Evolutionary conservation across 2,113 vertebrate genomes (phyloP).

Genomic region (Psammodynastes pulverulentus): DNA sequence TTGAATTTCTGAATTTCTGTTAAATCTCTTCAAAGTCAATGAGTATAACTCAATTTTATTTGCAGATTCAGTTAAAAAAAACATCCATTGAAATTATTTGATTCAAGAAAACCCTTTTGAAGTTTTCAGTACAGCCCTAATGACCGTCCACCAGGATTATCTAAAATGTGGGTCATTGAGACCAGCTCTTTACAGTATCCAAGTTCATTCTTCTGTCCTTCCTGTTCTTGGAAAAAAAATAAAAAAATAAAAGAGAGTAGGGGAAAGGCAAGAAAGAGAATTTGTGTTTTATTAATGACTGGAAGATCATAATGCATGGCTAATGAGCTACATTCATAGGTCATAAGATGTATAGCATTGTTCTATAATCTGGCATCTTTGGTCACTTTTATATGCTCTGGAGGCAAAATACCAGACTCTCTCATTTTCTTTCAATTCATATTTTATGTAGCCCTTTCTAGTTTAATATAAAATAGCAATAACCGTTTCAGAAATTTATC

Average conservation of each 20-base stretch:
- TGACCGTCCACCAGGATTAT: background rate
- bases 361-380: background rate
- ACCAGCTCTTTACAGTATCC: background rate
- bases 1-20: background rate
- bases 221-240: background rate
- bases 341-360: background rate
- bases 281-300: background rate
- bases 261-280: background rate
- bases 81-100: background rate
- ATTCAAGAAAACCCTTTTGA: background rate
- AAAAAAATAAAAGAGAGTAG: background rate
- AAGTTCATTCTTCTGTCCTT: background rate
- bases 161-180: background rate
- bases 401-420: background rate
- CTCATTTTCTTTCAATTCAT: slow-evolving; percentile 37
- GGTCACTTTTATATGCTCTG: background rate
- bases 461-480: slow-evolving; percentile 35
- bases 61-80: background rate
- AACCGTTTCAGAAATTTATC: slow-evolving; percentile 19
- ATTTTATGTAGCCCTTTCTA: slow-evolving; percentile 28
- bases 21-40: background rate
- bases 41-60: background rate
- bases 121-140: background rate
- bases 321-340: background rate
- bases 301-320: background rate